Conservation (phyloP, 2,113 vertebrate species). For the Sylvia atricapilla region DNA sequence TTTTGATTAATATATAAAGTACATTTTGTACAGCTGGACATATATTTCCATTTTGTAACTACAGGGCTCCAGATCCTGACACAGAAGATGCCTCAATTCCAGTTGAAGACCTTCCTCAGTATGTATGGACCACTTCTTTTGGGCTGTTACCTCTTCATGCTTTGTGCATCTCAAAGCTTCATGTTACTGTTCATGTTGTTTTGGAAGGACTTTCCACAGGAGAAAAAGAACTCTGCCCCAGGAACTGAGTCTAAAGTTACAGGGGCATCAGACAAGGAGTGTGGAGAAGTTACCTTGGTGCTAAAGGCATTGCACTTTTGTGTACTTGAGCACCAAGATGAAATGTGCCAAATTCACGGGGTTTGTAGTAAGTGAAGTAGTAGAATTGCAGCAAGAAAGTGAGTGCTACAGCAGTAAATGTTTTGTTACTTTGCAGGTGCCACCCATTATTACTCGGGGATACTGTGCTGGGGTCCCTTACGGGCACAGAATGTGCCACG, state of each 20-base stretch:
- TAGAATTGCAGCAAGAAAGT: neutral
- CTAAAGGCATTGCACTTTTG: accelerated
- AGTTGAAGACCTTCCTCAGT: conserved; percentile 89
- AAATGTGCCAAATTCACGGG: accelerated
- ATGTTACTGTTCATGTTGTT: neutral
- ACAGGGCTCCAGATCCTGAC: conserved; percentile 83
- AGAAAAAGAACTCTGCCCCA: neutral
- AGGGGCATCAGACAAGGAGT: neutral
- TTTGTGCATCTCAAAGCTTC: neutral
- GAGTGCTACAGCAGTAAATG: neutral
- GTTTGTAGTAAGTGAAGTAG: neutral
- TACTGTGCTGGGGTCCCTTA: neutral
- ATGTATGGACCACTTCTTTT: neutral
- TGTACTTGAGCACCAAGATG: neutral
- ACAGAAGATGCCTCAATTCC: conserved; percentile 82
- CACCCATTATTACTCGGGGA: neutral
- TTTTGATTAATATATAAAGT: neutral
- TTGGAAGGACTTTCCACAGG: neutral
- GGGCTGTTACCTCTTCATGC: neutral
- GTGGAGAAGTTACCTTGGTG: neutral
- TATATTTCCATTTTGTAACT: neutral
- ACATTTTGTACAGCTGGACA: neutral
- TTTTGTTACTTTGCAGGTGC: neutral
- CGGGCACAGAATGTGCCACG: accelerated
- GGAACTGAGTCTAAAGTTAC: neutral